These are phyloP conservation scores for Rhinichthys klamathensis DNA, from an alignment of 2,113 vertebrate species.

Conservation along the genomic window DNA sequence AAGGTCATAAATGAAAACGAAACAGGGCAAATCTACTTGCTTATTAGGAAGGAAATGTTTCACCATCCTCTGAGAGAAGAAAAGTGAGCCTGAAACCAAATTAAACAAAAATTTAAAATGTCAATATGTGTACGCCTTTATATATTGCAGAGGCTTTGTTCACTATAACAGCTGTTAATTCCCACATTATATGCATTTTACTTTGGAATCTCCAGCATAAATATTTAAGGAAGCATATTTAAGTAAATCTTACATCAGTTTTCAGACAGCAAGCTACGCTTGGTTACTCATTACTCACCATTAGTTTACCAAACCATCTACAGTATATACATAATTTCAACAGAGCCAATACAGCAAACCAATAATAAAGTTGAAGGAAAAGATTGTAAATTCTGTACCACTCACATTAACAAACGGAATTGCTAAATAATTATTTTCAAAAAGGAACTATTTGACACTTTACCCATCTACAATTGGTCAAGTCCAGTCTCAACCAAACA, in stretches of 20 bases:
- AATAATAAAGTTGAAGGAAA: background rate
- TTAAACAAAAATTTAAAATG: slow-evolving; percentile 13
- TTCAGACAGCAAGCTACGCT: no score
- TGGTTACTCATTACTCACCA: background rate
- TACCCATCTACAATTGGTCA: background rate
- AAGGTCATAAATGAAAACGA: slow-evolving; percentile 33
- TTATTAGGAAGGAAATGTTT: slow-evolving; percentile 44
- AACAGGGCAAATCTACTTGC: slow-evolving; percentile 12
- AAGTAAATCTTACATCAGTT: background rate
- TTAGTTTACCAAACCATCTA: background rate
- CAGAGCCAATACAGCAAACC: background rate
- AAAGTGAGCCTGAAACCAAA: slow-evolving; percentile 30
- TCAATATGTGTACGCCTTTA: slow-evolving; percentile 14
- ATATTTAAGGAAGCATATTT: background rate
- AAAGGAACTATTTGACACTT: background rate
- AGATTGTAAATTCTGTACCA: background rate
- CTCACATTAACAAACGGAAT: background rate
- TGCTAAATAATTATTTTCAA: background rate
- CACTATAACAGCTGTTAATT: background rate
- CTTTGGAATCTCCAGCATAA: background rate
- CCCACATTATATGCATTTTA: background rate
- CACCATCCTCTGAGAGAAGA: background rate
- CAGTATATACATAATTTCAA: background rate
- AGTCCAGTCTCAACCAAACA: background rate
- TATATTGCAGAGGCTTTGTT: slow-evolving; percentile 52